phyloP scores from a whole-genome alignment of 2,888 invertebrate species.

The Brenthis daphne region DNA sequence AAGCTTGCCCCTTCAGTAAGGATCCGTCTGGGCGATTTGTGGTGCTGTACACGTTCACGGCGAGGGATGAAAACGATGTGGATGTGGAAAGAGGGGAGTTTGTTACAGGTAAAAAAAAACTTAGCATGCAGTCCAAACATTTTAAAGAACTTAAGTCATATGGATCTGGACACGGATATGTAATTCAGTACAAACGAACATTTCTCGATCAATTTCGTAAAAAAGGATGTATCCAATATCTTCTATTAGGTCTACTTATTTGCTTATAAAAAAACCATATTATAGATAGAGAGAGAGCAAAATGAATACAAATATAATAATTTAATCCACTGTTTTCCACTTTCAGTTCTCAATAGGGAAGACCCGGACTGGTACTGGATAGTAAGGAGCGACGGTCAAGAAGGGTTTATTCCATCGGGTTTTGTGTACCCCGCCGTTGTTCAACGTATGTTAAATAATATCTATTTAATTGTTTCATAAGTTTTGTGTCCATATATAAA shows the following conservation, averaged over 20 bases:
- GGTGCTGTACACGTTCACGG: slow-evolving; percentile 95
- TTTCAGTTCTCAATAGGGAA: slow-evolving; percentile 92
- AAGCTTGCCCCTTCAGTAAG: slow-evolving; percentile 87
- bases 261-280: no score
- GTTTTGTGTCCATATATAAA: no score
- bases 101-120: slow-evolving; percentile 85
- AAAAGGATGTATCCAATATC: no score
- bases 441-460: slow-evolving; percentile 78
- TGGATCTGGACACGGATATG: no score
- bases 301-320: no score
- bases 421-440: slow-evolving; percentile 94
- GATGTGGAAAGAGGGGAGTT: slow-evolving; percentile 96
- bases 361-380: slow-evolving; percentile 99
- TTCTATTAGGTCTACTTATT: no score
- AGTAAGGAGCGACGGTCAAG: slow-evolving; percentile 94
- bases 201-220: no score
- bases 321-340: not conserved
- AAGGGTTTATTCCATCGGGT: slow-evolving; percentile 97
- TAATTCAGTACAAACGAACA: no score
- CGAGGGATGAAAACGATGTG: slow-evolving; percentile 96
- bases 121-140: no score
- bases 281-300: no score
- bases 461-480: not conserved
- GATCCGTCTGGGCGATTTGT: slow-evolving; percentile 95
- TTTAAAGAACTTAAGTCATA: no score